Evolutionary conservation across 2,888 invertebrate species (phyloP), one percentile per base, ranked within the genome.

Genomic region (Dicyrtoma fusca): DNA sequence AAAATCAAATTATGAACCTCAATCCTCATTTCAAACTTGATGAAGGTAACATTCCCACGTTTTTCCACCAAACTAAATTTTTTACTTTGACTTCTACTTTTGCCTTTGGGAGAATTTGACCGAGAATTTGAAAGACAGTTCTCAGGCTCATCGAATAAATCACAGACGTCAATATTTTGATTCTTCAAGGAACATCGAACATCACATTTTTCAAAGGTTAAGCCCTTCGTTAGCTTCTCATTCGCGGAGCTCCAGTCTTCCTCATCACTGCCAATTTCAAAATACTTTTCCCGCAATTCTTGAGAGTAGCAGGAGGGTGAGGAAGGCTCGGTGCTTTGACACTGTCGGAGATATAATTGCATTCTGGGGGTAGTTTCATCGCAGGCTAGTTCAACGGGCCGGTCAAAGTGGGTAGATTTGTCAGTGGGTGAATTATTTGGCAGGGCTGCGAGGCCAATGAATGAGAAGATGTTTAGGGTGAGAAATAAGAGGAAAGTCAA

Each of bases 21-120:
- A 2, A 69, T 17, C 44, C 25, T 57, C 57, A 69, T 44, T 8
- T 69, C 44, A 59, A 69, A 69, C 19, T 47, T 55, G n/a, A 69
- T n/a, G 14, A 23, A 59, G 2, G 69, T 69, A n/a, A 19, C 13
- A 57, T 69, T 69, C 13, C 21, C 44, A 6, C 19, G n/a, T 3
- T 26, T 3, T 45, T 44, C 11, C 11, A 57, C 8, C 0, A 23
- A 17, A 47, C 47, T 17, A 21, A 17, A 4, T 25, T 42, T 45
- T 44, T 55, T 19, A 10, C 63, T 4, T 42, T 8, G 1, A 25
- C 17, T 3, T 13, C 8, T 34, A 8, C 34, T 34, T 34, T 34
- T 34, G 4, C 34, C 34, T 34, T 34, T 34, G 34, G 34, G 4
- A n/a, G n/a, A n/a, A 34, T 34, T 34, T 3, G 3, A 34, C 3